Base-by-base conservation (phyloP, 2,888 invertebrate species). In the Cataglyphis livida region DNA sequence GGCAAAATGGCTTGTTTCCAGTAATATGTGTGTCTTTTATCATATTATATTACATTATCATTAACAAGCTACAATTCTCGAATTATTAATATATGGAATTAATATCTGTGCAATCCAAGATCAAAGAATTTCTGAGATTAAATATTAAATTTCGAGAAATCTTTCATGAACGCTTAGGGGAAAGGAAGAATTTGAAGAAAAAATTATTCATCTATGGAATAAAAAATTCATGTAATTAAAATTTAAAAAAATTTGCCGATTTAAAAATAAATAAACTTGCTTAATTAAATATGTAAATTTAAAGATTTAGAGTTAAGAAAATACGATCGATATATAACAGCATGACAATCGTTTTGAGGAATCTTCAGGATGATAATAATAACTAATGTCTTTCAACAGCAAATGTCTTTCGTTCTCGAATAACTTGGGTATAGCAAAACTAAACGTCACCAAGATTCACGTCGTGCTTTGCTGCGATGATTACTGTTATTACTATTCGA, bases 401-500 rank as follows among this genome's bases (percentile, higher is more conserved):
- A 41, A 68, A 41, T 57, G 28, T 41, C 65, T 15, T 41, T 41
- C n/a, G 28, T 68, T 76, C 65, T 76, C n/a, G 18, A 65, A 51
- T 28, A 76, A 76, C 54, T 35, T 7, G 15, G n/a, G 5, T 32
- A 57, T 28, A 57, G 21, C 66, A 35, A 48, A 59, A n/a, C 15
- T 54, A 62, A 83, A 41, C 54, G 70, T 57, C 70, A 41, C 21
- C 44, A 25, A n/a, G 61, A 65, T 61, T 32, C 44, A 48, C 38
- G 59, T 70, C 64, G 68, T 78, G 83, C 59, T 74, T 81, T 73
- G 38, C 81, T 78, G 21, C 41, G 71, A 65, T 76, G 73, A 87
- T 88, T 76, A 85, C 85, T 84, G 83, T 89, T 85, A 88, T 88
- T 89, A 79, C 78, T 41, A 73, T 74, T 79, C 68, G 38, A 81